phyloP scores from a whole-genome alignment of 1,140 invertebrate genomes.

The Cylas formicarius region DNA sequence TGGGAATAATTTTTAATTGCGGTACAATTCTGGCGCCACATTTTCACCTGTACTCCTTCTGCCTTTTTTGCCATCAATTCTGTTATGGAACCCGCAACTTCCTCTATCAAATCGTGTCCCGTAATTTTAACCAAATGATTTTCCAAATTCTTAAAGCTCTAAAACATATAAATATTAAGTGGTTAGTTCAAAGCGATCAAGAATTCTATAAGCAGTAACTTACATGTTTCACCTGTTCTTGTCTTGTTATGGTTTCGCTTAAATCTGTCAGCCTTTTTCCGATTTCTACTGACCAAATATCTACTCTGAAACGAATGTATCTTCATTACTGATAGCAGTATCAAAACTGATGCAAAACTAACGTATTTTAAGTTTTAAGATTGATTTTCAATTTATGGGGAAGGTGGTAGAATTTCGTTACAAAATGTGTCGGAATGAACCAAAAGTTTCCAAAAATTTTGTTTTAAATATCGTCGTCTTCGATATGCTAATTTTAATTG shows the following conservation, averaged over 20 bases:
- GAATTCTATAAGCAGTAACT: conserved; percentile 2
- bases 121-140: conserved; percentile 21
- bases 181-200: background rate
- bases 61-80: conserved; percentile 30
- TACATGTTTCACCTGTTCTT: conserved; percentile 24
- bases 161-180: conserved; percentile 8
- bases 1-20: too few relatives aligned
- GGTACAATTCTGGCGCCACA: conserved; percentile 1
- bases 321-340: too few relatives aligned
- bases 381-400: too few relatives aligned
- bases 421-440: too few relatives aligned
- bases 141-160: conserved; percentile 27
- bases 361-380: too few relatives aligned
- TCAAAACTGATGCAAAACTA: too few relatives aligned
- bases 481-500: too few relatives aligned
- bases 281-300: conserved; percentile 28
- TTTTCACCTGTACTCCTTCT: conserved; percentile 25
- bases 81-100: conserved; percentile 23
- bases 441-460: too few relatives aligned
- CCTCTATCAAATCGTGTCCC: conserved; percentile 16
- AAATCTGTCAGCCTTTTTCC: conserved; percentile 23
- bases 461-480: too few relatives aligned
- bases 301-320: conserved; percentile 27
- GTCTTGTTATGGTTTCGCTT: conserved; percentile 26
- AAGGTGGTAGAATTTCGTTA: too few relatives aligned